Evolutionary conservation across 92 coral and sea anemone species (phyloP), one percentile per base, ranked within the genome.

Genomic region (Pocillopora meandrina): DNA sequence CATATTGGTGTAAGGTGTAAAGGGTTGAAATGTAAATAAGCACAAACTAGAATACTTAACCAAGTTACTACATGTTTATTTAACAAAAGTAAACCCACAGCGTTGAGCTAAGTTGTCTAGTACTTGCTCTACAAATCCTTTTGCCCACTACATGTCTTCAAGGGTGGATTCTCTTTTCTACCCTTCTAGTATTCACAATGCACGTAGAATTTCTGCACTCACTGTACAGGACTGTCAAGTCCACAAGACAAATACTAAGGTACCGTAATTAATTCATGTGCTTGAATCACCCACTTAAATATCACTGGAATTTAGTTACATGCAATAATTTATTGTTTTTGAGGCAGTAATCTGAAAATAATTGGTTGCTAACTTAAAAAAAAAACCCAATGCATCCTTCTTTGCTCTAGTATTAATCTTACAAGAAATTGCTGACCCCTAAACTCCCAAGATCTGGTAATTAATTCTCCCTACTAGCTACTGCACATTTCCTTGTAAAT

Each of bases 281-380:
- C 69, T 21, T 81, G 67, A 61, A 71, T 59, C 56, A 70, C 71
- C 18, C 34, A 60, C 26, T 75, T 76, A 67, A 85, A 85, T 14
- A 77, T 60, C 47, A 18, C 35, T 60, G 65, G 34, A 81, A 47
- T 71, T 61, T 70, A 26, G 5, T 57, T 68, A 57, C n/a, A 61
- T 61, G 35, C 36, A 71, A 64, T 64, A n/a, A 56, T 49, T 56
- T 5, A 57, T 75, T 19, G 10, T 58, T 75, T 57, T 9, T 1
- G 56, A 55, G 55, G 79, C 65, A 75, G 56, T 75, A 56, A 19
- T 13, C 31, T 21, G 33, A 7, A 75, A 75, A 56, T 58, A 10
- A 56, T 13, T 21, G 49, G 21, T 31, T 57, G 35, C 6, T 1
- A 56, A 21, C 12, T 26, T 49, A 31, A 18, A 69, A 69, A 57